Evolutionary conservation across 2,888 invertebrate genomes (phyloP), one percentile per base, ranked within the genome.

Genomic region (Phorcus lineatus): DNA sequence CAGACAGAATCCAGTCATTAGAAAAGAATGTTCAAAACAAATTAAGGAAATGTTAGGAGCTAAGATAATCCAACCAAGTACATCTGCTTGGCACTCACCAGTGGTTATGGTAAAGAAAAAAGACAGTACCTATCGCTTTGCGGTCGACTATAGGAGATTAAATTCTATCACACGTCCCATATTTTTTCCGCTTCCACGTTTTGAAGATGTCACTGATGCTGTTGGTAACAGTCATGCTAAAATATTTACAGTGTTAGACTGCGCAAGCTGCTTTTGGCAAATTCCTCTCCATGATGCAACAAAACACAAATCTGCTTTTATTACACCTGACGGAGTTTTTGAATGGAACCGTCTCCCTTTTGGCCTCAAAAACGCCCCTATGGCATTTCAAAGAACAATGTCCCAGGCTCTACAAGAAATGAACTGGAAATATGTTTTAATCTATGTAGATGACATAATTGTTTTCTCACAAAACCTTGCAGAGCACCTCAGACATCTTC

Each of bases 251-350:
- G 74, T 62, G 1, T 67, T 83, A 22, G 81, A 83, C 62, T 77
- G 81, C n/a, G 47, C 70, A 3, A 47, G 70, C 22, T 81, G 74
- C 4, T 83, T 81, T 62, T 81, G 79, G 74, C 80, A 82, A 80
- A 78, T 78, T 47, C 82, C 80, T 17, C 53, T 82, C 19, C 62
- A 78, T 57, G 70, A 67, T 17, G 78, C 74, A 36, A 82, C 76
- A 40, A 77, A 67, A 75, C 67, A 78, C 36, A 80, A 78, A 62
- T 54, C 78, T 24, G 82, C 82, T 1, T 80, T 82, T 52, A 75
- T 77, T 4, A 82, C 79, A n/a, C 74, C 31, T n/a, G 74, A 74
- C 4, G 74, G 74, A 6, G 40, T 74, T 40, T 76, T 55, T 76
- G 55, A 76, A 76, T 76, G 24, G 24, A 76, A 54, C n/a, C 62